Conservation (phyloP, 2,797 vertebrate species). For the Lepus townsendii region DNA sequence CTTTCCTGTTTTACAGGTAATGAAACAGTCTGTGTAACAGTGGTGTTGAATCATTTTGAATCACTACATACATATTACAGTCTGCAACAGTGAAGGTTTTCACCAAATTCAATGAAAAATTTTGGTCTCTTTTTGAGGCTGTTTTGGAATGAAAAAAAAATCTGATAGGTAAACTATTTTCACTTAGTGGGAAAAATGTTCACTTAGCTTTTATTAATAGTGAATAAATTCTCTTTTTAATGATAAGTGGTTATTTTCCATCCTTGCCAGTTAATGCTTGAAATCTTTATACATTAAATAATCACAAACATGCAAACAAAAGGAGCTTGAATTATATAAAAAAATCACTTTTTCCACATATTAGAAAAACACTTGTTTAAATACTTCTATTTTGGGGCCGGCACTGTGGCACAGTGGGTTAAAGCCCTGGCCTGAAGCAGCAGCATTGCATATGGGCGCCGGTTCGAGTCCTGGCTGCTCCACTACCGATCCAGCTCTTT, state of each 20-base stretch:
- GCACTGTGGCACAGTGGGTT: too few relatives aligned
- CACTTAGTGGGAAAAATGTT: neutral
- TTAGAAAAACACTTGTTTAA: constrained; percentile 39
- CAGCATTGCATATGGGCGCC: too few relatives aligned
- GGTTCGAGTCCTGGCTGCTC: too few relatives aligned
- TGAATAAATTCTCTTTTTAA: constrained; percentile 48
- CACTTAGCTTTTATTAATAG: constrained; percentile 42
- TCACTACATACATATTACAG: neutral
- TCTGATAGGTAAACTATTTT: neutral
- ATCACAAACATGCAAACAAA: constrained; percentile 2
- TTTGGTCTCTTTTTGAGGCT: neutral
- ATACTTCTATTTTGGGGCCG: neutral
- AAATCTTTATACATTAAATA: constrained; percentile 58
- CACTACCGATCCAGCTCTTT: too few relatives aligned
- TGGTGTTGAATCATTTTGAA: neutral
- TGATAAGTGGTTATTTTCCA: constrained; percentile 32
- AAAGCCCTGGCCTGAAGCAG: too few relatives aligned
- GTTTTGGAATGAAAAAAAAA: neutral
- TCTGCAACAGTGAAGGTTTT: constrained; percentile 37
- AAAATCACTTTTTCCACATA: constrained; percentile 34
- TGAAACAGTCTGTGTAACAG: neutral
- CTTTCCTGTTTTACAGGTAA: neutral
- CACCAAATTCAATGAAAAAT: constrained; percentile 36
- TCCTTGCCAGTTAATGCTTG: neutral
- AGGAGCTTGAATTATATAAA: neutral